phyloP scores from a whole-genome alignment of 2,888 invertebrate genomes.

The Lasioglossum oenotherae region DNA sequence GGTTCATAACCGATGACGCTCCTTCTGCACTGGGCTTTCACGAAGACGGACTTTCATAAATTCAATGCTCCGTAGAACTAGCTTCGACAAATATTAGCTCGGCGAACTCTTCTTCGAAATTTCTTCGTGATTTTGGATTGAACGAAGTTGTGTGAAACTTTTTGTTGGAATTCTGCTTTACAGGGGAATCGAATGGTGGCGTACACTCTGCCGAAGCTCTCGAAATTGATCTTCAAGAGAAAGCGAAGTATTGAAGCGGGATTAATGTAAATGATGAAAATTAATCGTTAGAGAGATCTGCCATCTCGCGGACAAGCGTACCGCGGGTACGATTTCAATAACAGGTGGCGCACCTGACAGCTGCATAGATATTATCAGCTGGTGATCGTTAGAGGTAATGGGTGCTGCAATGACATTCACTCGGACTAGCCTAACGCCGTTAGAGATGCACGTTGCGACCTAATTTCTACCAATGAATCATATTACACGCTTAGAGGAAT shows the following conservation, averaged over 20 bases:
- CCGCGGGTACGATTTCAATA: conserved; percentile 48
- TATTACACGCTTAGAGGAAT: conserved; percentile 32
- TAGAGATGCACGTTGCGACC: conserved; percentile 49
- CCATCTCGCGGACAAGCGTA: conserved; percentile 47
- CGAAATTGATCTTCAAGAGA: background rate
- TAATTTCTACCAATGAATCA: conserved; percentile 58
- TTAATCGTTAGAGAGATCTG: conserved; percentile 38
- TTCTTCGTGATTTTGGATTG: background rate
- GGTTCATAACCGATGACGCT: background rate
- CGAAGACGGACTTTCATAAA: background rate
- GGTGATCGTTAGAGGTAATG: conserved; percentile 50
- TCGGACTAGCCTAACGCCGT: conserved; percentile 25
- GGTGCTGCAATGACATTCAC: conserved; percentile 51
- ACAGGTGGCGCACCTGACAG: conserved; percentile 67
- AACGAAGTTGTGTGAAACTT: background rate
- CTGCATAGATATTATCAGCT: conserved; percentile 58
- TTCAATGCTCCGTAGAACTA: background rate
- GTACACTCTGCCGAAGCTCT: background rate
- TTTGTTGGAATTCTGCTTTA: background rate
- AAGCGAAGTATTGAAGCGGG: background rate
- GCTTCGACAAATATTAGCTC: background rate
- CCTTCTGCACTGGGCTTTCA: background rate
- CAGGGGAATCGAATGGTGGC: background rate
- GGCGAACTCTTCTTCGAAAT: background rate
- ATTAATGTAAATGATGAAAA: conserved; percentile 27